Evolutionary conservation across 2,888 invertebrate genomes (phyloP).

Genomic region (Pteria penguin): DNA sequence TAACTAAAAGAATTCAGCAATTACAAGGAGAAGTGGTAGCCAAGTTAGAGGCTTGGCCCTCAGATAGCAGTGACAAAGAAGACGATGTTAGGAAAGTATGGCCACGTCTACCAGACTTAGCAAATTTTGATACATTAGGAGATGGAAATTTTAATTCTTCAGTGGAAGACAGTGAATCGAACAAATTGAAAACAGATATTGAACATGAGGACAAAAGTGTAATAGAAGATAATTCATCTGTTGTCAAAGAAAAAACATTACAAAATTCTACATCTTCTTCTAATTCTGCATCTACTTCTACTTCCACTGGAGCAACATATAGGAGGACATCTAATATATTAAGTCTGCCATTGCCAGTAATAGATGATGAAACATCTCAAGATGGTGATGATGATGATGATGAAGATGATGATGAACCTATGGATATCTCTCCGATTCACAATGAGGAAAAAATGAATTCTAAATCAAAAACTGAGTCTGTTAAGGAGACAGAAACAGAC

Average conservation of each 20-base stretch:
- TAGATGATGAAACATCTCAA: slow-evolving; percentile 19
- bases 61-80: slow-evolving; percentile 19
- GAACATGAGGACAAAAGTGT: not conserved
- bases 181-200: not conserved
- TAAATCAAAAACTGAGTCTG: not conserved
- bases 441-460: not conserved
- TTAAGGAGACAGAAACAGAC: not conserved
- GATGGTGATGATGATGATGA: slow-evolving; percentile 29
- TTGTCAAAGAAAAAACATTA: not conserved
- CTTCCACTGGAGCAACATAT: not conserved
- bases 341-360: slow-evolving; percentile 20
- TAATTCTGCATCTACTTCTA: not conserved
- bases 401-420: slow-evolving; percentile 1
- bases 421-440: slow-evolving; percentile 28
- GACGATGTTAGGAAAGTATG: slow-evolving; percentile 17
- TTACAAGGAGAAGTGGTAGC: slow-evolving; percentile 22
- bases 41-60: slow-evolving; percentile 25
- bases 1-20: slow-evolving; percentile 22
- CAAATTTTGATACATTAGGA: not conserved
- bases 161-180: not conserved
- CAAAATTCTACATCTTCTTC: not conserved
- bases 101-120: slow-evolving; percentile 7
- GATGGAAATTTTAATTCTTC: not conserved
- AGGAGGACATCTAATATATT: slow-evolving; percentile 19
- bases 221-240: not conserved